These are phyloP conservation scores for Perca flavescens DNA, from an alignment of 2,113 vertebrate genomes.

Conservation along the genomic window DNA sequence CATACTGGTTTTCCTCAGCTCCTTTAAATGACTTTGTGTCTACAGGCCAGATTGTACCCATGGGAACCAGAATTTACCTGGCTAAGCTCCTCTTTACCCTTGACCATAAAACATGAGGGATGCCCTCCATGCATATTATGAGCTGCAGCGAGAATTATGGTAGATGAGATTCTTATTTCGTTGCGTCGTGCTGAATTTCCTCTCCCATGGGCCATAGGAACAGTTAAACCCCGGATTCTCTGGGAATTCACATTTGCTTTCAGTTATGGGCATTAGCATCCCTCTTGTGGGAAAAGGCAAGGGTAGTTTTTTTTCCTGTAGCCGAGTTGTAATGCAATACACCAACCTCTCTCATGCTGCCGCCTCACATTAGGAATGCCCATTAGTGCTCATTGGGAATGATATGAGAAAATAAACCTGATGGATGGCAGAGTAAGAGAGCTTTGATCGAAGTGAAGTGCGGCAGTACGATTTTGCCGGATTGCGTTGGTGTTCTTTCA, in stretches of 20 bases:
- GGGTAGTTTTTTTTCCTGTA: constrained; percentile 9
- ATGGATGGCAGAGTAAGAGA: constrained; percentile 12
- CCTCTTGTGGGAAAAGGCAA: constrained; percentile 42
- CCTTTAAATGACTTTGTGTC: constrained; percentile 4
- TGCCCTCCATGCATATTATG: constrained; percentile 2
- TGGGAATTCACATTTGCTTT: constrained; percentile 74
- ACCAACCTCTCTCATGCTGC: constrained; percentile 36
- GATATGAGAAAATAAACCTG: constrained; percentile 41
- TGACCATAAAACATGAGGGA: constrained; percentile 22
- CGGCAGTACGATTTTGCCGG: neutral
- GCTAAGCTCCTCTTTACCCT: neutral
- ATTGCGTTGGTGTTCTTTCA: constrained; percentile 31
- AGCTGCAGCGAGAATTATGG: constrained; percentile 43
- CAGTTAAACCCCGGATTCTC: constrained; percentile 65
- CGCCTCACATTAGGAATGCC: constrained; percentile 20
- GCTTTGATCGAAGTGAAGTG: constrained; percentile 50
- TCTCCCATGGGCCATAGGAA: constrained; percentile 45
- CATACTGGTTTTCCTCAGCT: constrained; percentile 19
- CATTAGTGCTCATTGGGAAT: constrained; percentile 41
- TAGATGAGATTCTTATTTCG: constrained; percentile 46
- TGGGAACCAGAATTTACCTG: constrained; percentile 38
- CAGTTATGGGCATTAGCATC: constrained; percentile 60
- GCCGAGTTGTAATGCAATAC: constrained; percentile 40
- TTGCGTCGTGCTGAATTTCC: constrained; percentile 36
- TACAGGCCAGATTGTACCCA: constrained; percentile 21